phyloP scores from a whole-genome alignment of 2,888 invertebrate species.

The Allolobophora icterica region DNA sequence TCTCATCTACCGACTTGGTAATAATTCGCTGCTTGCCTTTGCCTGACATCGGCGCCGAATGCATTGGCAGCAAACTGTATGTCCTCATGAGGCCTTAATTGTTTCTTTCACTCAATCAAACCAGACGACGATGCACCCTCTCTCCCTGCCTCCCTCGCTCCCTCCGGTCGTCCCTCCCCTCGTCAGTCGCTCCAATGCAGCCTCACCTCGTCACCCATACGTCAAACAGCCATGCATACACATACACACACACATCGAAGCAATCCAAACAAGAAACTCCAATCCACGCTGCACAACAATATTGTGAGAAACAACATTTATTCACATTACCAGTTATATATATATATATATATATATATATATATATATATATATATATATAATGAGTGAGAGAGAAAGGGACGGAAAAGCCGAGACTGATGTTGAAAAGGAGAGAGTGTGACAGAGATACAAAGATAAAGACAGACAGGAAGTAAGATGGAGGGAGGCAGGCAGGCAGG shows the following conservation, averaged over 20 bases:
- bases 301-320: neutral
- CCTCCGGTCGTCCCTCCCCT: neutral
- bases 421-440: no score
- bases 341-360: constrained; percentile 5
- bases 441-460: no score
- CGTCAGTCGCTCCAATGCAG: neutral
- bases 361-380: neutral
- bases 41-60: neutral
- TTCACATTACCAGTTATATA: neutral
- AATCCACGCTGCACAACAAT: neutral
- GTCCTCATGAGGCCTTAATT: constrained; percentile 8
- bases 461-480: no score
- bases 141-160: neutral
- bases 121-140: neutral
- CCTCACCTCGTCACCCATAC: neutral
- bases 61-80: neutral
- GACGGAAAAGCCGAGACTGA: neutral
- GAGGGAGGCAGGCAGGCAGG: no score
- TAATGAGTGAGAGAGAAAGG: neutral
- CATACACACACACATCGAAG: neutral
- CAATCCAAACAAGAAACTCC: constrained; percentile 17
- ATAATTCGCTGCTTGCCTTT: neutral
- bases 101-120: constrained; percentile 12
- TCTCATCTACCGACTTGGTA: neutral
- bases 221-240: neutral